Base-by-base conservation (phyloP, 2,113 vertebrate species). In the Sisor rabdophorus region DNA sequence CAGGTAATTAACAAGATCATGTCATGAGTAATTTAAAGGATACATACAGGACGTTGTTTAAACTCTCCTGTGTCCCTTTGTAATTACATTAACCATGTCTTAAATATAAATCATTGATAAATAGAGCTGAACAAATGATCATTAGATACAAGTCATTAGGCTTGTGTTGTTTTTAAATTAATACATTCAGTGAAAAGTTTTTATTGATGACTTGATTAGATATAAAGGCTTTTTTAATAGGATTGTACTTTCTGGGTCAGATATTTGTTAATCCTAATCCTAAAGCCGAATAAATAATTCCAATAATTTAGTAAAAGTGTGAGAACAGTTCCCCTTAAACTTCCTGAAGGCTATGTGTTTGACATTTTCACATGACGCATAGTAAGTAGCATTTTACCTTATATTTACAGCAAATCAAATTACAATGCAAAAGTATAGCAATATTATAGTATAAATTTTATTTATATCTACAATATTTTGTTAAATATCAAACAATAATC, bases 131-230 rank as follows among this genome's bases (percentile, higher is more conserved):
- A 85, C 89, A 87, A 86, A 85, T 83, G 83, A 87, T 88, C 88
- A 88, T 89, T 88, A 88, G 88, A 88, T 90, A 82, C 87, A 89
- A 86, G 87, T 86, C 89, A 91, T 90, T 91, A 90, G 85, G 84
- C 88, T 81, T 87, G 86, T 87, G 88, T 89, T 58, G 83, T 81
- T 90, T 72, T 85, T 82, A 90, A 90, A 91, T 92, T 89, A 92
- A 89, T 89, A 87, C 88, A 89, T 88, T 89, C 89, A 83, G 84
- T 87, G 84, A 89, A 89, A 87, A 83, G 87, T 85, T 87, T 89
- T 91, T 90, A 90, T 91, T 91, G 89, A 84, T 88, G 87, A 90
- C 90, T 90, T 87, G 82, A 82, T 76, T 44, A 2, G 80, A 79
- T 86, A 80, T 75, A 79, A 82, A 40, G 48, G 75, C 81, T 81